Evolutionary conservation across 1,140 invertebrate genomes (phyloP), one percentile per base, ranked within the genome.

Genomic region (Brachionus asplanchnoidis): DNA sequence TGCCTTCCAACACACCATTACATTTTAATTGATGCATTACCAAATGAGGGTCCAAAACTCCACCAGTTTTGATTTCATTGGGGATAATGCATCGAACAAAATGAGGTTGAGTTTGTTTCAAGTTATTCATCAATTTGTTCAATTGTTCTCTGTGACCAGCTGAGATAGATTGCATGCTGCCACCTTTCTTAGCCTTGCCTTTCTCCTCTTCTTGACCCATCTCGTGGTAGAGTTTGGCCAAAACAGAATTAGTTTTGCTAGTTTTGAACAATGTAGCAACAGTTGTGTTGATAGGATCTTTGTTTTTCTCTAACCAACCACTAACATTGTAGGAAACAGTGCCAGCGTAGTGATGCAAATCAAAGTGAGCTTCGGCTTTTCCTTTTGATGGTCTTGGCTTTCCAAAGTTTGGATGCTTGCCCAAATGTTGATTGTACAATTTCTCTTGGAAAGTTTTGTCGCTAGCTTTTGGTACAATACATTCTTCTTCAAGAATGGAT

Each of bases 1-100:
- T 99, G 92, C 98, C 98, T 94, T 99, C 98, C 93, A 99, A 94
- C 92, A 99, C 98, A 97, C 98, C 98, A 93, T 99, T 99, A 95
- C 98, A 99, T 87, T 97, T 98, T 88, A 99, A 93, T 93, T 99
- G 98, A 92, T 99, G 91, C 32, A 92, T 95, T 70, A 99, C 98
- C 91, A 99, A 93, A 89, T 96, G 95, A 85, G 98, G 97, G 91
- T 99, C 98, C 90, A 99, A 98, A 85, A 99, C 92, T 92, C 97
- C 94, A 88, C 96, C 92, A 88, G 95, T 93, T 92, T 99, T 99
- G 93, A 95, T 92, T 91, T 99, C 97, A 90, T 99, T 99, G 91
- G 97, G 97, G 91, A 99, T 98, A 92, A 99, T 98, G 92, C 97
- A 99, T 94, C 97, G 95, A 87, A 99, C 96, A 92, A 99, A 99